phyloP scores from a whole-genome alignment of 2,113 vertebrate species.

The Suncus etruscus region DNA sequence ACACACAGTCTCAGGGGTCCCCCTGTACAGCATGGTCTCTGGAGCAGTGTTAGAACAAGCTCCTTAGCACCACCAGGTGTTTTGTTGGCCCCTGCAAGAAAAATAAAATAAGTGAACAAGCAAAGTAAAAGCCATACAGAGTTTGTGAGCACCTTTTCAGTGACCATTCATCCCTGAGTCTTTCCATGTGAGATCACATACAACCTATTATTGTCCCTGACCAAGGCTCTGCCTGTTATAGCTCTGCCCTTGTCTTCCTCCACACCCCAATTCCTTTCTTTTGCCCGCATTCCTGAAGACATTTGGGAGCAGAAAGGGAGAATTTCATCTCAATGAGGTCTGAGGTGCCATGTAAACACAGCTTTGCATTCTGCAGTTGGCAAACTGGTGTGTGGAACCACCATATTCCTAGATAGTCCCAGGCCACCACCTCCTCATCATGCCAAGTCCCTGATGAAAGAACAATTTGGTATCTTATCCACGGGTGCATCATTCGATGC shows the following conservation, averaged over 20 bases:
- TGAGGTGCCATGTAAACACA: neutral
- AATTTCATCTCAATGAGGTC: neutral
- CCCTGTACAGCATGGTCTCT: no score
- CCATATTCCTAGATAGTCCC: neutral
- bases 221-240: neutral
- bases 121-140: no score
- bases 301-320: neutral
- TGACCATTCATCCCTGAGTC: no score
- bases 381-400: neutral
- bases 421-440: neutral
- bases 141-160: no score
- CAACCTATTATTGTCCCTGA: neutral
- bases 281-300: neutral
- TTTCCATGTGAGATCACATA: neutral
- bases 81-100: no score
- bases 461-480: neutral
- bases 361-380: neutral
- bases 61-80: no score
- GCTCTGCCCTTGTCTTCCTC: neutral
- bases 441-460: slow-evolving; percentile 47
- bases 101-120: no score
- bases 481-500: no score
- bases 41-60: no score
- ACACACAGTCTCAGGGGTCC: neutral
- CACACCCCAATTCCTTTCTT: neutral